Percentiles rank a stretch among this genome's conserved stretches.
Conservation (phyloP, 2,888 invertebrate genomes). For the Amblyjoppa proteus region DNA sequence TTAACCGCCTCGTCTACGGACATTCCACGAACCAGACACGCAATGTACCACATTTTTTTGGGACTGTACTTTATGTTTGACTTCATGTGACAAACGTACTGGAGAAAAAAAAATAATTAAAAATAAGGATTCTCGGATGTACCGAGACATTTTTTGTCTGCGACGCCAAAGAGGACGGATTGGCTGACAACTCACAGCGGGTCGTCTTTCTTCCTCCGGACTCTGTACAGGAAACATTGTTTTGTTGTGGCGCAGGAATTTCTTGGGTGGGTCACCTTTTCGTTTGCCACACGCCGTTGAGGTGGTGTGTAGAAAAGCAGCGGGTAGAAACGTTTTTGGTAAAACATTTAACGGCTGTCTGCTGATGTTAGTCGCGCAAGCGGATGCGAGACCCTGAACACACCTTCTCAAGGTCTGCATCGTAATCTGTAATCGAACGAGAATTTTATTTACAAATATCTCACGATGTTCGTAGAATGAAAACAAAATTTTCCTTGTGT, state of each 20-base stretch:
- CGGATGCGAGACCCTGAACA: slow-evolving; percentile 46
- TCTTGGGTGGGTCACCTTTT: slow-evolving; percentile 83
- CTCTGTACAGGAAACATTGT: slow-evolving; percentile 92
- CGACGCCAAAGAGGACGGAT: neutral
- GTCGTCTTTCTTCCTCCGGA: slow-evolving; percentile 90
- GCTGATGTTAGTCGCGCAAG: slow-evolving; percentile 35
- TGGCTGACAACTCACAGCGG: slow-evolving; percentile 90
- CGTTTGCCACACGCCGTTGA: slow-evolving; percentile 45
- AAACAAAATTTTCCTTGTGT: neutral
- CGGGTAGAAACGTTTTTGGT: slow-evolving; percentile 30
- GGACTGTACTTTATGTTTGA: slow-evolving; percentile 95
- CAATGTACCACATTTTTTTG: slow-evolving; percentile 97
- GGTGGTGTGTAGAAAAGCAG: slow-evolving; percentile 70
- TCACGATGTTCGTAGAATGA: no score
- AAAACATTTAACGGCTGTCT: slow-evolving; percentile 40
- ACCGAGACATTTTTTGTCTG: slow-evolving; percentile 17
- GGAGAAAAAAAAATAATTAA: slow-evolving; percentile 81
- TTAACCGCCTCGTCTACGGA: slow-evolving; percentile 97
- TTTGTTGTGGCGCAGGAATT: slow-evolving; percentile 90
- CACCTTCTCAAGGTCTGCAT: slow-evolving; percentile 70
- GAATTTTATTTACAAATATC: neutral
- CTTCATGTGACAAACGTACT: slow-evolving; percentile 96
- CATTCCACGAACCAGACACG: slow-evolving; percentile 95
- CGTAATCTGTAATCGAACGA: slow-evolving; percentile 20
- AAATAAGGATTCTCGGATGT: neutral